Conservation (phyloP, 2,113 vertebrate genomes). For the Hyperoodon ampullatus region DNA sequence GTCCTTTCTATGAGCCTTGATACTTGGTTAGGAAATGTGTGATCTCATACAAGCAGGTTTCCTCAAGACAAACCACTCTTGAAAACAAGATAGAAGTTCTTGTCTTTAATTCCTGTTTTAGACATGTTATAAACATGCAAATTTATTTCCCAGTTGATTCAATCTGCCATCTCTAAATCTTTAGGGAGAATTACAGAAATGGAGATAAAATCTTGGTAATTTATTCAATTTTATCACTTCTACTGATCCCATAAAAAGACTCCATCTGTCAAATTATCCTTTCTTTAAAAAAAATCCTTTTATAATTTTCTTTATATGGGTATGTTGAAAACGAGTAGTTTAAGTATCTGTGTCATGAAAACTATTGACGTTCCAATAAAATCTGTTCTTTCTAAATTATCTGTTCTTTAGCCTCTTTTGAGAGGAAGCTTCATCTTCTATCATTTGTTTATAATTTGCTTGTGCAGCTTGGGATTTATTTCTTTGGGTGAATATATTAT, state of each 20-base stretch:
- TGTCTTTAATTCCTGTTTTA: conserved; percentile 76
- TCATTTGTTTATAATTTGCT: conserved; percentile 75
- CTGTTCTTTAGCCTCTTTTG: conserved; percentile 71
- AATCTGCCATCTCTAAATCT: conserved; percentile 80
- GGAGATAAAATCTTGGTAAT: conserved; percentile 82
- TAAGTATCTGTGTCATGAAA: conserved; percentile 81
- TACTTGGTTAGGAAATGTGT: background rate
- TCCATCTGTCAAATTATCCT: conserved; percentile 83
- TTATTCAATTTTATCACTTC: conserved; percentile 83
- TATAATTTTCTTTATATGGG: conserved; percentile 79
- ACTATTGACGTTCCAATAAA: conserved; percentile 78
- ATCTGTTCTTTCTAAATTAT: conserved; percentile 79
- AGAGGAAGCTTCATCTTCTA: conserved; percentile 68
- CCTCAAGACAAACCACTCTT: conserved; percentile 41
- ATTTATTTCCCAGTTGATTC: conserved; percentile 80
- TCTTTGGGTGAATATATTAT: conserved; percentile 72
- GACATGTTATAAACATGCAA: conserved; percentile 79
- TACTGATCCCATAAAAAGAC: conserved; percentile 80
- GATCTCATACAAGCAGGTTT: conserved; percentile 37
- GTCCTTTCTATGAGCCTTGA: background rate
- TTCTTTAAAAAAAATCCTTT: conserved; percentile 67
- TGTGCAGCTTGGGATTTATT: conserved; percentile 65
- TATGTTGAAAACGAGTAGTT: conserved; percentile 69
- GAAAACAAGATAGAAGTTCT: conserved; percentile 48
- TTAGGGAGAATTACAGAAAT: conserved; percentile 77